Conservation (phyloP, 2,888 invertebrate genomes). For the Dolomedes plantarius region DNA sequence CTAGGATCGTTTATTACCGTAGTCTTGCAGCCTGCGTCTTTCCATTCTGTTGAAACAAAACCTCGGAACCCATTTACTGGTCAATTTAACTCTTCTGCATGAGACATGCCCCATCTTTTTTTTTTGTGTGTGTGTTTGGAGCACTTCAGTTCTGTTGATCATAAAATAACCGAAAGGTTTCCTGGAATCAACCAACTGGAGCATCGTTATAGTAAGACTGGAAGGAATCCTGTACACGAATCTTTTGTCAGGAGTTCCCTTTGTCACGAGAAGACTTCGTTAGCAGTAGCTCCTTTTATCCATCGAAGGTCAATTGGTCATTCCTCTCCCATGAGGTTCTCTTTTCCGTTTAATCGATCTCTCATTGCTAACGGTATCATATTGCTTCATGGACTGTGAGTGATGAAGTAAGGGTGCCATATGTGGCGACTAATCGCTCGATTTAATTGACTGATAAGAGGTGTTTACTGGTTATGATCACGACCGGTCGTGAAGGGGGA, state of each 20-base stretch:
- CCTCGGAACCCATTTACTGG: background rate
- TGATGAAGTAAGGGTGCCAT: too few species aligned
- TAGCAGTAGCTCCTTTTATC: background rate
- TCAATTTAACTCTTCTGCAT: background rate
- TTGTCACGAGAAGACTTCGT: background rate
- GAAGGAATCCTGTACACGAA: background rate
- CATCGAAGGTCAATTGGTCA: slow-evolving; percentile 23
- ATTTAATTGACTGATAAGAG: slow-evolving; percentile 9
- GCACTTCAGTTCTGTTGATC: background rate
- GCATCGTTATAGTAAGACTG: background rate
- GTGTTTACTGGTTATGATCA: background rate
- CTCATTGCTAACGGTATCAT: too few species aligned
- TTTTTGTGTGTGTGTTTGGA: background rate
- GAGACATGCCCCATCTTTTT: background rate
- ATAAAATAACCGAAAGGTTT: background rate
- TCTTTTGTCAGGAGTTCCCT: background rate
- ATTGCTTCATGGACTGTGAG: too few species aligned
- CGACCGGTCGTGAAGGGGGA: background rate
- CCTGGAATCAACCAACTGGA: background rate
- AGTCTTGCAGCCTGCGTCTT: background rate
- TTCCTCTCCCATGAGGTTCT: slow-evolving; percentile 16
- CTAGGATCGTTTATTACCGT: background rate
- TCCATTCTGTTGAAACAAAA: background rate
- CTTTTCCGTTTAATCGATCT: background rate
- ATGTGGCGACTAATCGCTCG: background rate